Base-by-base conservation (phyloP, 2,113 vertebrate genomes). In the Ptychochromis oligacanthus region DNA sequence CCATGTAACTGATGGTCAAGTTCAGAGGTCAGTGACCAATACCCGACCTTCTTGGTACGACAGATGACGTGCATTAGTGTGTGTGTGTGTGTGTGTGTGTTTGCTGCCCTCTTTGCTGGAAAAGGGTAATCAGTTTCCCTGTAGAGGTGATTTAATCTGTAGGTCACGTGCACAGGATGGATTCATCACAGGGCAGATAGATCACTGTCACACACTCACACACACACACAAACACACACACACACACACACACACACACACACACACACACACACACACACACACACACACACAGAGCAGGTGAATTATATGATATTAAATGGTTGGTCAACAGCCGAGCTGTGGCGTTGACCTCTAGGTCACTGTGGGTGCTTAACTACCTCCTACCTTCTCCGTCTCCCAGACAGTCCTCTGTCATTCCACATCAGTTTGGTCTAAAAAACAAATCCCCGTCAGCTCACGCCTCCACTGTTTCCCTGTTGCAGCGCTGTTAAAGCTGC, bases 141-240 rank as follows among this genome's bases (percentile, higher is more conserved):
- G 87, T 82, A 62, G 85, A 80, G 83, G 85, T 85, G 90, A 93
- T 94, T 92, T 87, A 91, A 93, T 91, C 87, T 91, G 81, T 82
- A 43, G 88, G 81, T 91, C 91, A 91, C 64, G 36, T 83, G 90
- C 81, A 70, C 74, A 49, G 83, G 77, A 91, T 90, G 83, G 87
- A 90, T 92, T 92, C 86, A 90, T 93, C 87, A 91, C 77, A 70
- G 43, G 57, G 78, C 43, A 90, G 89, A 91, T 89, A 75, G 70
- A 90, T 92, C 90, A 88, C 79, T 90, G 89, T 91, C 92, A 62
- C 40, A 81, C 86, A 75, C 75, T 9, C 46, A n/a, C 56, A 70
- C 61, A 75, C 36, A 55, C 56, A 79, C 84, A 64, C 75, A 80
- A 12, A 22, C n/a, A 18, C 24, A 70, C 2, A 5, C 14, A 15